Evolutionary conservation across 1,140 invertebrate species (phyloP).

Genomic region (Brachionus asplanchnoidis): DNA sequence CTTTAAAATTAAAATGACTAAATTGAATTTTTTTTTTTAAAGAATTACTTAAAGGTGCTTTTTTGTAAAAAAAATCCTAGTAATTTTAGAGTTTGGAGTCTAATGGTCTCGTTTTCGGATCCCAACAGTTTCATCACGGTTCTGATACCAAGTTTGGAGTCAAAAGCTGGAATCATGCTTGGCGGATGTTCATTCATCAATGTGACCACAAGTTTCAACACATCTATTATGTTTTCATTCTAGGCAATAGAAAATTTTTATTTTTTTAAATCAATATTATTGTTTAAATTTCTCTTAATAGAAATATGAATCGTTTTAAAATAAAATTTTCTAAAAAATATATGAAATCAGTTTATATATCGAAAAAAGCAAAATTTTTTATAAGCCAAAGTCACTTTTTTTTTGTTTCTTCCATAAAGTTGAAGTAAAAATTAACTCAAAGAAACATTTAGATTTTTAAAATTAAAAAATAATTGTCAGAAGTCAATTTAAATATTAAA

Average conservation of each 20-base stretch:
- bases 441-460: too few relatives aligned
- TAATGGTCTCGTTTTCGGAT: conserved; percentile 87
- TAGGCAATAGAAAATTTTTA: conserved; percentile 53
- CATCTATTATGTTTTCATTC: conserved; percentile 97
- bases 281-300: too few relatives aligned
- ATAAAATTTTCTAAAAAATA: too few relatives aligned
- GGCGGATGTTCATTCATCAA: conserved; percentile 96
- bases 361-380: too few relatives aligned
- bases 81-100: conserved; percentile 88
- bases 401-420: too few relatives aligned
- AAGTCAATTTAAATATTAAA: too few relatives aligned
- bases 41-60: conserved; percentile 78
- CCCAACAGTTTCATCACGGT: conserved; percentile 93
- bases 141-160: conserved; percentile 83
- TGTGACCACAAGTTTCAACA: conserved; percentile 89
- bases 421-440: too few relatives aligned
- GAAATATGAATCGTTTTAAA: too few relatives aligned
- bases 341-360: too few relatives aligned
- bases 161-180: conserved; percentile 96
- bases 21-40: conserved; percentile 54
- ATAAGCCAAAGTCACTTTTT: too few relatives aligned
- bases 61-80: conserved; percentile 87
- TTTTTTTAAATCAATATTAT: not conserved
- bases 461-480: too few relatives aligned
- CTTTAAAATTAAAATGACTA: not conserved